A percentile compares a stretch with the other conserved stretches of the same genome.
Conservation (phyloP, 2,797 vertebrate genomes). For the Saxicola maurus region DNA sequence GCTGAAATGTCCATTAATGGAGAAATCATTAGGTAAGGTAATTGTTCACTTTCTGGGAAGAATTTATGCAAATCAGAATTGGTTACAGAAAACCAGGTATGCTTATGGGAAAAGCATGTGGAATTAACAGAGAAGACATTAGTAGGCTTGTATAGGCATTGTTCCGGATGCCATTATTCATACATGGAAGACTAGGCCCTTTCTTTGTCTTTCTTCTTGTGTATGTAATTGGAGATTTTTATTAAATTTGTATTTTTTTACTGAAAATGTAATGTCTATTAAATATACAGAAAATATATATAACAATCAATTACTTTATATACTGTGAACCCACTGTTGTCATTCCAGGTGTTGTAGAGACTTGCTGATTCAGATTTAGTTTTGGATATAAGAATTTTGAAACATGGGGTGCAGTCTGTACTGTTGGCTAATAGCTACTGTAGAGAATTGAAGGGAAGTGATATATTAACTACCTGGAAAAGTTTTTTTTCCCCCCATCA, state of each 20-base stretch:
- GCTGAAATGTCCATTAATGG: conserved; percentile 8
- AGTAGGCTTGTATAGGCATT: not conserved
- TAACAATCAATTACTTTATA: not conserved
- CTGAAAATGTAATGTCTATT: not conserved
- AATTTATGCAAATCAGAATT: not conserved
- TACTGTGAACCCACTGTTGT: not conserved
- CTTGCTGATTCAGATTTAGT: not conserved
- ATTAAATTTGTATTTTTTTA: not conserved
- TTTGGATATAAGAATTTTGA: not conserved
- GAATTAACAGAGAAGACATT: not conserved
- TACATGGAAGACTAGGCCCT: not conserved
- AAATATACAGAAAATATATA: not conserved
- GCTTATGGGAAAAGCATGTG: not conserved
- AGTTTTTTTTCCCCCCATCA: not conserved
- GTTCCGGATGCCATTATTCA: not conserved
- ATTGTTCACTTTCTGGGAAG: conserved; percentile 31
- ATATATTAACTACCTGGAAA: not conserved
- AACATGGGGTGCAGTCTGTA: not conserved
- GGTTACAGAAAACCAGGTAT: not conserved
- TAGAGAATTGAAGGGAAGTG: not conserved
- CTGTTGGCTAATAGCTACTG: not conserved
- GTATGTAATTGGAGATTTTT: not conserved
- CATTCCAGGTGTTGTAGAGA: not conserved
- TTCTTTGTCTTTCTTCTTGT: not conserved
- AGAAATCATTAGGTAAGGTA: not conserved